These are phyloP conservation scores for Campoplex capitator DNA, from an alignment of 2,888 invertebrate species.

Conservation along the genomic window DNA sequence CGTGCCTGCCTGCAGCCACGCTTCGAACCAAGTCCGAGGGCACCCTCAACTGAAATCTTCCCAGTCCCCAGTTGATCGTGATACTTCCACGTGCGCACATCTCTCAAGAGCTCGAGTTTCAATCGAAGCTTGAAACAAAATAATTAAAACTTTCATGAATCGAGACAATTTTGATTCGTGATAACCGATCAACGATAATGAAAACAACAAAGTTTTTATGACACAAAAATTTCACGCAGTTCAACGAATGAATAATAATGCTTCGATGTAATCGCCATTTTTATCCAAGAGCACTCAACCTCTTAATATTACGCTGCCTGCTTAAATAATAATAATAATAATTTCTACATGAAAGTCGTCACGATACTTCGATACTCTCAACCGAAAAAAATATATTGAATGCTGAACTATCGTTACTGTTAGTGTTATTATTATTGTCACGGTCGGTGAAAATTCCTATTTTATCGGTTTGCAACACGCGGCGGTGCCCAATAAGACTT, in stretches of 20 bases:
- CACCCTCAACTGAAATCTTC: not conserved
- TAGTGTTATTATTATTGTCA: constrained; percentile 12
- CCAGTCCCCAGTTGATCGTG: constrained; percentile 56
- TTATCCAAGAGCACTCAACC: not conserved
- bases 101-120: not conserved
- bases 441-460: constrained; percentile 5
- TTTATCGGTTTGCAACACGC: constrained; percentile 13
- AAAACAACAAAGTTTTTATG: not conserved
- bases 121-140: not conserved
- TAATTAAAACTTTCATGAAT: not conserved
- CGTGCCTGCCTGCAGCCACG: constrained; percentile 33
- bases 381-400: not conserved
- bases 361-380: not conserved
- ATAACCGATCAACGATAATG: not conserved
- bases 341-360: not conserved
- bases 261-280: not conserved
- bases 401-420: not conserved
- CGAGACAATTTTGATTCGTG: not conserved
- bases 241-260: not conserved
- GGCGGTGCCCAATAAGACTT: constrained; percentile 24
- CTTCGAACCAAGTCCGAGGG: constrained; percentile 19
- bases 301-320: not conserved
- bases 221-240: not conserved
- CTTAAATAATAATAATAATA: not conserved
- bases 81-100: constrained; percentile 60